Evolutionary conservation across 2,888 invertebrate genomes (phyloP).

Genomic region (Cyclophora albipunctata): DNA sequence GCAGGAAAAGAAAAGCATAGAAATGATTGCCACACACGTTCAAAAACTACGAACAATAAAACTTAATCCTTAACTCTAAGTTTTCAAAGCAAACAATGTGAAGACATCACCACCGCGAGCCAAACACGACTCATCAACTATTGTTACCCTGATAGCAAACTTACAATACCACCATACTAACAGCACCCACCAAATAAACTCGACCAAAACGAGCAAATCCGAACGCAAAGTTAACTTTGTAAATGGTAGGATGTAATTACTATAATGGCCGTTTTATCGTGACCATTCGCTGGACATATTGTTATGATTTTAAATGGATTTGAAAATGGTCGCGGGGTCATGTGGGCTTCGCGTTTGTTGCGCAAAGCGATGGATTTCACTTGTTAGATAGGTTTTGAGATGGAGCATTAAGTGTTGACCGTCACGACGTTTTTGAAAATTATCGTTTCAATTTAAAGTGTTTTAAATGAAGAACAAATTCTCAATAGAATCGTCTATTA

Average conservation of each 20-base stretch:
- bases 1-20: no score
- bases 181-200: slow-evolving; percentile 19
- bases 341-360: slow-evolving; percentile 42
- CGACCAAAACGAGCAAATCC: slow-evolving; percentile 4
- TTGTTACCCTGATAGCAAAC: slow-evolving; percentile 51
- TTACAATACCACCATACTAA: slow-evolving; percentile 24
- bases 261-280: slow-evolving; percentile 60
- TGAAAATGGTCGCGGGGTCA: slow-evolving; percentile 65
- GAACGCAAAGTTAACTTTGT: slow-evolving; percentile 34
- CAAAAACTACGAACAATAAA: slow-evolving; percentile 5
- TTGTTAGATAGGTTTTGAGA: slow-evolving; percentile 23
- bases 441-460: not conserved
- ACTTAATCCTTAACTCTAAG: slow-evolving; percentile 7
- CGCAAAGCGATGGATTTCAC: slow-evolving; percentile 61
- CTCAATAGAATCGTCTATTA: no score
- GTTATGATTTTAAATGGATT: slow-evolving; percentile 68
- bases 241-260: slow-evolving; percentile 53
- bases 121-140: slow-evolving; percentile 65
- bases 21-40: slow-evolving; percentile 10
- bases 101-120: slow-evolving; percentile 53
- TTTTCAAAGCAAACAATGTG: slow-evolving; percentile 56
- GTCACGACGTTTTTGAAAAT: slow-evolving; percentile 11
- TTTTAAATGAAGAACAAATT: no score
- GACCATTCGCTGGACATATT: slow-evolving; percentile 57
- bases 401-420: slow-evolving; percentile 37